A percentile compares a stretch with the other conserved stretches of the same genome.
Conservation (phyloP, 2,888 invertebrate species). For the Eueremaeus valkanovi region DNA sequence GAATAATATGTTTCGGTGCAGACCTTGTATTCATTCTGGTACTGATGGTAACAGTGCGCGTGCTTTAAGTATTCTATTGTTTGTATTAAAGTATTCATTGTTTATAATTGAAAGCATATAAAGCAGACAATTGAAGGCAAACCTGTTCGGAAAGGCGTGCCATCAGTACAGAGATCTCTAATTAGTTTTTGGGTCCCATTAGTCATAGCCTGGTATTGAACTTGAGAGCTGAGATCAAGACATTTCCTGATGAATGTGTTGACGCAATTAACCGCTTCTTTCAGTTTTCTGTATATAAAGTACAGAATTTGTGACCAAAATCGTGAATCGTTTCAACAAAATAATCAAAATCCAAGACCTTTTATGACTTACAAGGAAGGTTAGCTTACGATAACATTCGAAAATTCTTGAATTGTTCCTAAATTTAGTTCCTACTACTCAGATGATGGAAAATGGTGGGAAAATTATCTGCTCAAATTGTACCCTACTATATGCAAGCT, state of each 20-base stretch:
- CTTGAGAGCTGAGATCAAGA: background rate
- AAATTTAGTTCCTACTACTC: too few relatives aligned
- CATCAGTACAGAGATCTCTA: background rate
- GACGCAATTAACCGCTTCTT: conserved; percentile 5
- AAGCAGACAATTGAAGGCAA: background rate
- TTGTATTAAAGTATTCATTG: background rate
- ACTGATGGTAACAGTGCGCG: conserved; percentile 30
- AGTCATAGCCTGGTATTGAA: conserved; percentile 15
- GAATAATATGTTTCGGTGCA: conserved; percentile 12
- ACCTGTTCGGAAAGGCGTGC: background rate
- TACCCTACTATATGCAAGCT: too few relatives aligned
- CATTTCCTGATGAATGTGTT: conserved; percentile 8
- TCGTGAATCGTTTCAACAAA: too few relatives aligned
- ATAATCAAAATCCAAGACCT: background rate
- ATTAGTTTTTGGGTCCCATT: conserved; percentile 7
- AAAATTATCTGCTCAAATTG: too few relatives aligned
- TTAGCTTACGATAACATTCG: too few relatives aligned
- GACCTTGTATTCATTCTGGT: background rate
- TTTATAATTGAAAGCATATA: background rate
- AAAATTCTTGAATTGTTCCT: too few relatives aligned
- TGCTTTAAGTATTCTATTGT: conserved; percentile 32
- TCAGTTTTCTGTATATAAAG: background rate
- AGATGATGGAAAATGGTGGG: too few relatives aligned
- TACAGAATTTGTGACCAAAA: too few relatives aligned
- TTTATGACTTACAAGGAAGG: background rate